These are phyloP conservation scores for Otus scops DNA, from an alignment of 2,797 vertebrate species.

Conservation along the genomic window DNA sequence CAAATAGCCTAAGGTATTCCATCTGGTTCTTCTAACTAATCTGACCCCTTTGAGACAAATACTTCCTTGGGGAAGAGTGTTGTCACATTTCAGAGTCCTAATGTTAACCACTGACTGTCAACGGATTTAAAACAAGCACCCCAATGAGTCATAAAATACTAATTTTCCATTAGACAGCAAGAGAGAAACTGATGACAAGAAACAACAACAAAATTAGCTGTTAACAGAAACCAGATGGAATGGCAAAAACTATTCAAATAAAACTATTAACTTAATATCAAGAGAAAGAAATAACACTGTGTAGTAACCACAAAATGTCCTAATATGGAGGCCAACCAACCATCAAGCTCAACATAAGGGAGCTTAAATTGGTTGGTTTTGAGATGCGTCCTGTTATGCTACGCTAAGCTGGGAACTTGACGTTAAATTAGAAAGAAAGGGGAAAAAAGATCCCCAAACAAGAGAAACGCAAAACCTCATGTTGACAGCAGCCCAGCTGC, in stretches of 20 bases:
- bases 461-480: neutral
- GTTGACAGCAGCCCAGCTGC: neutral
- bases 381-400: neutral
- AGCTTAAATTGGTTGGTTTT: neutral
- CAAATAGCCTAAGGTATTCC: slow-evolving; percentile 14
- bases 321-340: neutral
- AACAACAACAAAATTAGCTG: neutral
- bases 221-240: slow-evolving; percentile 24
- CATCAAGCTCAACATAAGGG: neutral
- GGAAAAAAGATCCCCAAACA: neutral
- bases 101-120: neutral
- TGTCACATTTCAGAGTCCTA: neutral
- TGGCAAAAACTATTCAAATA: neutral
- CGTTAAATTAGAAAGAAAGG: neutral
- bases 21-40: slow-evolving; percentile 28
- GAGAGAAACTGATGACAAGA: slow-evolving; percentile 19
- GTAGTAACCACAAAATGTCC: neutral
- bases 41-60: slow-evolving; percentile 10
- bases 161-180: slow-evolving; percentile 11
- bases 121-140: neutral
- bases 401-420: neutral
- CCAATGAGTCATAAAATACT: neutral
- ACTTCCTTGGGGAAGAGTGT: neutral
- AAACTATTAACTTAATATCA: slow-evolving; percentile 1
- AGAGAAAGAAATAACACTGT: neutral